Evolutionary conservation across 2,113 vertebrate genomes (phyloP), one percentile per base, ranked within the genome.

Genomic region (Notothenia coriiceps): DNA sequence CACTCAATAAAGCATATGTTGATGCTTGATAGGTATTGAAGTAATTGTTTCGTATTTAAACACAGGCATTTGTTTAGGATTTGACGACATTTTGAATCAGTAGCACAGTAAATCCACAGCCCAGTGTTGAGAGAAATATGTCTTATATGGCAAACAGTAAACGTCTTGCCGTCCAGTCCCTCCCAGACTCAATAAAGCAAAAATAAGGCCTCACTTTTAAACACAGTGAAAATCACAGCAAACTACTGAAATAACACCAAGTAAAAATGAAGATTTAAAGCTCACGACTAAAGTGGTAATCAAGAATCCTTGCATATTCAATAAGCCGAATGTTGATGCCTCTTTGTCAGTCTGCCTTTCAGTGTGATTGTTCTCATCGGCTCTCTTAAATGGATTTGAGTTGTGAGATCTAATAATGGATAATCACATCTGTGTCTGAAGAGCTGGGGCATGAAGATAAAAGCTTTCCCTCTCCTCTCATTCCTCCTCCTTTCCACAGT

Each of bases 381-480:
- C 68, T 64, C 63, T 40, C 57, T 43, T 84, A 84, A 87, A 83
- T 72, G 66, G 52, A 83, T 88, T 89, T 80, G 43, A 70, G 68
- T 33, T 80, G 70, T 33, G 65, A 72, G 70, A 83, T 84, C 73
- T 87, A 84, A 89, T 92, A 87, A 84, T 72, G 70, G 79, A 82
- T 88, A 89, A 91, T 89, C 76, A 74, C 82, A 82, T 87, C 52
- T 77, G 83, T 81, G 85, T 81, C 81, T 79, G 81, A 76, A 60
- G 63, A 76, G 81, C 73, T 11, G 50, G 66, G 47, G 66, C 70
- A 44, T 65, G 64, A 79, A 47, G 79, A 82, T 83, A 80, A 86
- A 86, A 80, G 77, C 68, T 43, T 82, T 44, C 59, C 71, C 51
- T 73, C 54, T 82, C 70, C 12, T 40, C 67, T 40, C 60, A 17